Evolutionary conservation across 2,888 invertebrate genomes (phyloP).

Genomic region (Lepidochrysops patricia): DNA sequence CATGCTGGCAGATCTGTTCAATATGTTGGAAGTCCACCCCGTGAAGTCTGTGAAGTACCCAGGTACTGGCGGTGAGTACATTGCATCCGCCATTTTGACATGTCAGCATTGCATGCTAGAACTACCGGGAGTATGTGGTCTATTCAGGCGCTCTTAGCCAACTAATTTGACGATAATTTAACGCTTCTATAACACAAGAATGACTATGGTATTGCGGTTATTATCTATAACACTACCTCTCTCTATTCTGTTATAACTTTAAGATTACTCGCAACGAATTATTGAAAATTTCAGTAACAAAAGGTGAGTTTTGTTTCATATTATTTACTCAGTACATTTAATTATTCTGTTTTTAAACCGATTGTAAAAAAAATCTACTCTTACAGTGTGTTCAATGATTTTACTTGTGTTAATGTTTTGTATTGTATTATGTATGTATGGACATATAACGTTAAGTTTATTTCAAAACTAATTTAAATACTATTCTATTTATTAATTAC

Average conservation of each 20-base stretch:
- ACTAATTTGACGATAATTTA: slow-evolving; percentile 40
- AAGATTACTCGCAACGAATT: not conserved
- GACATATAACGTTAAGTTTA: no score
- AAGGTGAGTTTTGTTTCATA: not conserved
- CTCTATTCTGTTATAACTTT: not conserved
- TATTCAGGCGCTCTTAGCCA: slow-evolving; percentile 60
- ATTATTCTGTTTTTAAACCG: not conserved
- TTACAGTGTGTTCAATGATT: not conserved
- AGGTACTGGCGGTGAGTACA: slow-evolving; percentile 72
- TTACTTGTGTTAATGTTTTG: no score
- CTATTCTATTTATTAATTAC: not conserved
- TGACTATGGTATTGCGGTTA: slow-evolving; percentile 20
- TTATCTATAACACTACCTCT: not conserved
- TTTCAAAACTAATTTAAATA: no score
- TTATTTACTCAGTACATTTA: not conserved
- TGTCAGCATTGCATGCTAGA: slow-evolving; percentile 57
- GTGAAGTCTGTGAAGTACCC: slow-evolving; percentile 90
- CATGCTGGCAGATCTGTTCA: slow-evolving; percentile 94
- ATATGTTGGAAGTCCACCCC: slow-evolving; percentile 93
- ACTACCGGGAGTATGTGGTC: slow-evolving; percentile 72
- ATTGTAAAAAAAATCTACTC: not conserved
- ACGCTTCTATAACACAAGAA: slow-evolving; percentile 37
- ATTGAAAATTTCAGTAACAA: not conserved
- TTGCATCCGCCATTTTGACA: slow-evolving; percentile 19
- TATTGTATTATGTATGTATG: no score